Percentiles rank a stretch among this genome's conserved stretches.
These are phyloP conservation scores for Amblyjoppa fuscipennis DNA, from an alignment of 2,888 invertebrate species.

Conservation along the genomic window DNA sequence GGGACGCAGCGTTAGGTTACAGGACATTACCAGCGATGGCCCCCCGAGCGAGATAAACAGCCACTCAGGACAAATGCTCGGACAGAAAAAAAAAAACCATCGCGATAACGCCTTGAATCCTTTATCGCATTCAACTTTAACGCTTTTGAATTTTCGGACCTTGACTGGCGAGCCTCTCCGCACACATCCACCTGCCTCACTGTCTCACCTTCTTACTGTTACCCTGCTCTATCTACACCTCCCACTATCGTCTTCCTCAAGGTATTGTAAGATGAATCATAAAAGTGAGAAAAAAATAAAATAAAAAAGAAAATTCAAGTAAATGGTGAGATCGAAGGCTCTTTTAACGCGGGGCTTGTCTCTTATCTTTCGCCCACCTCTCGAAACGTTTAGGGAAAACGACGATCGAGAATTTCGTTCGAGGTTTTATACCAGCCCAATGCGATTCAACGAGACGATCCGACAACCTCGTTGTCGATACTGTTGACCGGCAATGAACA, in stretches of 20 bases:
- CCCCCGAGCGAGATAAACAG: slow-evolving; percentile 75
- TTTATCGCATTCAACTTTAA: slow-evolving; percentile 72
- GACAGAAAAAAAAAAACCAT: slow-evolving; percentile 66
- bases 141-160: slow-evolving; percentile 60
- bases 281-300: not conserved
- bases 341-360: slow-evolving; percentile 6
- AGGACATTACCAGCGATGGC: slow-evolving; percentile 77
- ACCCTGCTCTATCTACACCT: slow-evolving; percentile 5
- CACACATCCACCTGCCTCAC: slow-evolving; percentile 58
- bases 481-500: not conserved
- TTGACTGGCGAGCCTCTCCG: slow-evolving; percentile 16
- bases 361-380: slow-evolving; percentile 12
- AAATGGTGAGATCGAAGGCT: slow-evolving; percentile 30
- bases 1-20: slow-evolving; percentile 80
- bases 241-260: slow-evolving; percentile 23
- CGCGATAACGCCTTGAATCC: slow-evolving; percentile 77
- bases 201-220: slow-evolving; percentile 35
- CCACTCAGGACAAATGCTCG: slow-evolving; percentile 80
- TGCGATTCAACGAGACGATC: not conserved
- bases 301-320: slow-evolving; percentile 5
- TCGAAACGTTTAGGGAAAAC: slow-evolving; percentile 31
- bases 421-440: not conserved
- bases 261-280: slow-evolving; percentile 29
- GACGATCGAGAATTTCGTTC: slow-evolving; percentile 11
- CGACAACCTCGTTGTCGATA: not conserved